These are phyloP conservation scores for Champsocephalus esox DNA, from an alignment of 2,797 vertebrate genomes.

Conservation along the genomic window DNA sequence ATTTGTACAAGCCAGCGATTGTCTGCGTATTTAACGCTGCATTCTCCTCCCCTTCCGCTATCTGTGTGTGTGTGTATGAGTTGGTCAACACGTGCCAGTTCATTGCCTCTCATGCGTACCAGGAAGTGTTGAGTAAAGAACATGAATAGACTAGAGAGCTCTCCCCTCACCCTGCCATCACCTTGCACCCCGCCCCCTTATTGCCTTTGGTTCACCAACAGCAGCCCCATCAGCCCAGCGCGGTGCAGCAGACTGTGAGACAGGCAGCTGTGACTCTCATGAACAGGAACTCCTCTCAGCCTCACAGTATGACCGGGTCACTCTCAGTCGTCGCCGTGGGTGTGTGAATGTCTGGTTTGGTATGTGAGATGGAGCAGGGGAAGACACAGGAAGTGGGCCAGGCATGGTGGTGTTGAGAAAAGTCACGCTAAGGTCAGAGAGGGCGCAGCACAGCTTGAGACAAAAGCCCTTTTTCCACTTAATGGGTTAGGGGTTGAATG, in stretches of 20 bases:
- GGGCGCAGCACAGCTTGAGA: slow-evolving; percentile 30
- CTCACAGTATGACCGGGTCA: slow-evolving; percentile 70
- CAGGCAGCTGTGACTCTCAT: slow-evolving; percentile 60
- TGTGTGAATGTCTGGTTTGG: slow-evolving; percentile 78
- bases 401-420: slow-evolving; percentile 46
- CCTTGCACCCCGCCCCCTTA: slow-evolving; percentile 44
- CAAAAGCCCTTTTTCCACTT: slow-evolving; percentile 37
- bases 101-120: slow-evolving; percentile 26
- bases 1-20: too few relatives aligned
- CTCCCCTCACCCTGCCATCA: slow-evolving; percentile 28
- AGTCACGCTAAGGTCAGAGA: slow-evolving; percentile 57
- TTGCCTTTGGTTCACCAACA: slow-evolving; percentile 48
- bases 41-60: too few relatives aligned
- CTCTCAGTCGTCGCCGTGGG: slow-evolving; percentile 67
- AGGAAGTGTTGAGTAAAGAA: slow-evolving; percentile 40
- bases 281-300: slow-evolving; percentile 76
- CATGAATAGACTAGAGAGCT: slow-evolving; percentile 37
- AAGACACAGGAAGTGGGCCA: slow-evolving; percentile 72
- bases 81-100: slow-evolving; percentile 34
- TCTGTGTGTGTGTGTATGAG: background rate
- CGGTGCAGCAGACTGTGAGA: slow-evolving; percentile 45
- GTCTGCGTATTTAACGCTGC: too few relatives aligned
- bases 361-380: slow-evolving; percentile 64
- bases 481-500: background rate
- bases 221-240: slow-evolving; percentile 18